These are phyloP conservation scores for Lycocerus yunnanus DNA, from an alignment of 2,888 invertebrate species.

Conservation along the genomic window DNA sequence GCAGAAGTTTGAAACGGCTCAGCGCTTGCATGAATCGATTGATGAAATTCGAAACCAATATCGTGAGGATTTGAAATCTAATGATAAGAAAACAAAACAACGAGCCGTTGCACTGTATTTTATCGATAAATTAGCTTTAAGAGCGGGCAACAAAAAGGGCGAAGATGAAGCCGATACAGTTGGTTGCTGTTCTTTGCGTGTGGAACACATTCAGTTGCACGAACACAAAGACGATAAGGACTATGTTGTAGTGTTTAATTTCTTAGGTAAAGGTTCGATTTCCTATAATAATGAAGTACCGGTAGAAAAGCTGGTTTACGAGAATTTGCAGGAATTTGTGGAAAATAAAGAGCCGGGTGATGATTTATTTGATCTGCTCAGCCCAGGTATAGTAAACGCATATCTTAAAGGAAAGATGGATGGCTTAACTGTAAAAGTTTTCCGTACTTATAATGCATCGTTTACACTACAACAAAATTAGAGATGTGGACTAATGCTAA, in stretches of 20 bases:
- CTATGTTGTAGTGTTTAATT: conserved; percentile 97
- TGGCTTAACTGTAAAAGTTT: conserved; percentile 97
- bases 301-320: conserved; percentile 97
- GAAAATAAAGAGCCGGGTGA: conserved; percentile 94
- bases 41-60: conserved; percentile 88
- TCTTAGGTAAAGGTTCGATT: conserved; percentile 91
- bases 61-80: conserved; percentile 91
- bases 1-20: conserved; percentile 98
- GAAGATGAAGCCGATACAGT: conserved; percentile 99
- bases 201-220: conserved; percentile 92
- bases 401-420: conserved; percentile 97
- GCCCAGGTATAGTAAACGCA: conserved; percentile 95
- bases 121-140: conserved; percentile 97
- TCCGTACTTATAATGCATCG: conserved; percentile 99
- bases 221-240: conserved; percentile 85
- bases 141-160: conserved; percentile 98
- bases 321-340: conserved; percentile 96
- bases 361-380: conserved; percentile 97
- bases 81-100: conserved; percentile 97
- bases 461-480: conserved; percentile 93
- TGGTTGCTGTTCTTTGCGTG: conserved; percentile 94
- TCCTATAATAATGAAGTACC: conserved; percentile 93
- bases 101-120: conserved; percentile 98
- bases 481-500: conserved; percentile 87
- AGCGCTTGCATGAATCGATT: conserved; percentile 88